phyloP scores from a whole-genome alignment of 2,797 vertebrate species.

The Etheostoma perlongum region DNA sequence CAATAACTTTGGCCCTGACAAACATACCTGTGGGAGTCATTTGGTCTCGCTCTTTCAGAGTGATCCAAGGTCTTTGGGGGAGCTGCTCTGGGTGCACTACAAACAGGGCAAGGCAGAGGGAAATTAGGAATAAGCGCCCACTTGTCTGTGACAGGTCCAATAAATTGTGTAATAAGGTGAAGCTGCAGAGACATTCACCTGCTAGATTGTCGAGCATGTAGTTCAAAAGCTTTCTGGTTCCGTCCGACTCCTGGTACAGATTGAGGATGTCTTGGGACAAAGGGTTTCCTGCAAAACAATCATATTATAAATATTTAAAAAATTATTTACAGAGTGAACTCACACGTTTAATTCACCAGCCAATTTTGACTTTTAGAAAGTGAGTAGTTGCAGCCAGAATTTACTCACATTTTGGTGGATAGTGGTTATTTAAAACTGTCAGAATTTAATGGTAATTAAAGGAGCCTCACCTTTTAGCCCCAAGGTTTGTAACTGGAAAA shows the following conservation, averaged over 20 bases:
- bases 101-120: not conserved
- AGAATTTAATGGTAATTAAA: not conserved
- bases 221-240: conserved; percentile 98
- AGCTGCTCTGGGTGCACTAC: conserved; percentile 99
- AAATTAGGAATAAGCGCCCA: fast-evolving
- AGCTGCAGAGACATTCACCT: conserved; percentile 81
- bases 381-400: not conserved
- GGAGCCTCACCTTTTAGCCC: conserved; percentile 92
- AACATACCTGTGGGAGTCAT: conserved; percentile 91
- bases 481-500: conserved; percentile 98
- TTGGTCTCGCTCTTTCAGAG: conserved; percentile 97
- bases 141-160: not conserved
- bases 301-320: not conserved
- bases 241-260: conserved; percentile 97
- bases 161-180: not conserved
- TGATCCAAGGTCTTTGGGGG: conserved; percentile 98
- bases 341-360: not conserved
- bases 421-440: not conserved
- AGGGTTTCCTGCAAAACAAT: conserved; percentile 92
- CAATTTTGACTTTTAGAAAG: not conserved
- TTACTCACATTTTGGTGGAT: not conserved
- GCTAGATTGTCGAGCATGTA: conserved; percentile 99
- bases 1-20: not conserved
- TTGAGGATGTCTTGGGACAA: conserved; percentile 99
- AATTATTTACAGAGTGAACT: not conserved